phyloP scores from a whole-genome alignment of 2,888 invertebrate genomes.

The Ophion ventricosus region DNA sequence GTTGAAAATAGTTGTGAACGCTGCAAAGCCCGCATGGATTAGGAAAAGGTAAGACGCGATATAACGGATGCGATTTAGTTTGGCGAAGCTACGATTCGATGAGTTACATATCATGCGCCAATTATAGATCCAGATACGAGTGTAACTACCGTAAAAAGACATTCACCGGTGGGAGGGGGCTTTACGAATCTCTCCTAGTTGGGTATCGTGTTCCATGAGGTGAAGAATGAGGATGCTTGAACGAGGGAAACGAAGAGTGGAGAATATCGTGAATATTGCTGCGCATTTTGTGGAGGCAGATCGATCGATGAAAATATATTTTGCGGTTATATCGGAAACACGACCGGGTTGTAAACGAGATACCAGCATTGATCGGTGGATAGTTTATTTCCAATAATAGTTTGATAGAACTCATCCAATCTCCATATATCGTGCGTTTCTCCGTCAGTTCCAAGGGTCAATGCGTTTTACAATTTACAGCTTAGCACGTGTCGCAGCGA shows the following conservation, averaged over 20 bases:
- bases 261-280: conserved; percentile 9
- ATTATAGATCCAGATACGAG: not conserved
- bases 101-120: not conserved
- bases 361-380: not conserved
- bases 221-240: not conserved
- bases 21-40: not conserved
- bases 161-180: not conserved
- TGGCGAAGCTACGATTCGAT: not conserved
- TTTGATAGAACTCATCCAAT: not conserved
- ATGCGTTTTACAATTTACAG: not conserved
- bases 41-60: not conserved
- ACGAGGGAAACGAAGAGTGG: not conserved
- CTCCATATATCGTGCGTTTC: not conserved
- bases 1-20: conserved; percentile 34
- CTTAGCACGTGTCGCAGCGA: not conserved
- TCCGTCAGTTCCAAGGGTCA: not conserved
- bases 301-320: conserved; percentile 1
- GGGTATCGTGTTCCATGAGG: not conserved
- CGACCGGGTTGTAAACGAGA: not conserved
- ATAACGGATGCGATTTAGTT: conserved; percentile 4
- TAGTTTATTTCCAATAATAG: not conserved
- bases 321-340: not conserved
- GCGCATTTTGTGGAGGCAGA: conserved; percentile 1
- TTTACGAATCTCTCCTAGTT: not conserved
- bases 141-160: not conserved